A percentile compares a stretch with the other conserved stretches of the same genome.
Evolutionary conservation across 1,140 invertebrate genomes (phyloP).

Genomic region (Palaemon carinicauda): DNA sequence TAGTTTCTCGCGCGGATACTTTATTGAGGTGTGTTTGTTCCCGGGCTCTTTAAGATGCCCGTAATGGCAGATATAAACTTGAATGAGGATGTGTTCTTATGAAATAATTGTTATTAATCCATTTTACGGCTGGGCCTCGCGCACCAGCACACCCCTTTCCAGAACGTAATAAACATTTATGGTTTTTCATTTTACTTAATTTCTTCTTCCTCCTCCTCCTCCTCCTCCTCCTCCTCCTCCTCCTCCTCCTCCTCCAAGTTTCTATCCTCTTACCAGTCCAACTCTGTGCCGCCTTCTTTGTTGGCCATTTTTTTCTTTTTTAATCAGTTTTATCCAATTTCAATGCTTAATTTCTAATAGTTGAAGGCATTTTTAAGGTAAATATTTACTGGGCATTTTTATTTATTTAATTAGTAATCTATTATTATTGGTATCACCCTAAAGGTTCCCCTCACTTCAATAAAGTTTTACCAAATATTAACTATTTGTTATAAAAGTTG

Average conservation of each 20-base stretch:
- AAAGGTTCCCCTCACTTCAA: too few relatives aligned
- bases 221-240: background rate
- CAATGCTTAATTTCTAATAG: too few relatives aligned
- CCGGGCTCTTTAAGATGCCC: background rate
- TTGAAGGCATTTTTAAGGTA: too few relatives aligned
- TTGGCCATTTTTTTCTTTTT: too few relatives aligned
- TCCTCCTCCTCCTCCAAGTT: background rate
- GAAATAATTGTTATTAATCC: conserved; percentile 30
- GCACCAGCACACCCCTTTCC: background rate
- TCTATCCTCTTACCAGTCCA: background rate
- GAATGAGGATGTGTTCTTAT: conserved; percentile 3
- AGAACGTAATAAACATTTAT: background rate
- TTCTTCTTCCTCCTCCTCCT: conserved; percentile 5
- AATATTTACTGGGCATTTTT: too few relatives aligned
- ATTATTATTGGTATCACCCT: too few relatives aligned
- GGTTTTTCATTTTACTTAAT: background rate
- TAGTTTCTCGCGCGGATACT: background rate
- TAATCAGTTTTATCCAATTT: too few relatives aligned
- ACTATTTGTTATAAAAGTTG: too few relatives aligned
- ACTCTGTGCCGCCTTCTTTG: background rate
- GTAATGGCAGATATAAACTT: conserved; percentile 24
- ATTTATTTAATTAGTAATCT: too few relatives aligned
- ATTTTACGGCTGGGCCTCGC: background rate
- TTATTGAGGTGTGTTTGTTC: background rate
- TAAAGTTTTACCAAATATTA: too few relatives aligned